Evolutionary conservation across 2,113 vertebrate genomes (phyloP).

Genomic region (Prinia subflava): DNA sequence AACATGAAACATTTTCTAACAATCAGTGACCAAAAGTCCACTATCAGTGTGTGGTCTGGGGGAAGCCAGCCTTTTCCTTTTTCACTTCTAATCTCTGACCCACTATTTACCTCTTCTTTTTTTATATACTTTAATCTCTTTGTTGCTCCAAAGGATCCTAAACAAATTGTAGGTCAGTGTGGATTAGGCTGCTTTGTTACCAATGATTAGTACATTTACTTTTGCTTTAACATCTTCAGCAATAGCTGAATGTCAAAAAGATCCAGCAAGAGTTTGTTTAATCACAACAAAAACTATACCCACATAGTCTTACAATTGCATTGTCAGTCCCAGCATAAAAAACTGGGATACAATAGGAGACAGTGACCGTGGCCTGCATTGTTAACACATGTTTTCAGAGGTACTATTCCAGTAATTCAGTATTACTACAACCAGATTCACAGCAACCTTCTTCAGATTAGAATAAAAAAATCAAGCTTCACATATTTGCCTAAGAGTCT

Average conservation of each 20-base stretch:
- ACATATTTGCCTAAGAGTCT: not conserved
- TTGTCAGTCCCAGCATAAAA: not conserved
- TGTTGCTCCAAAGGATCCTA: constrained; percentile 78
- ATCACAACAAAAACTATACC: constrained; percentile 40
- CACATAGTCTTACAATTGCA: not conserved
- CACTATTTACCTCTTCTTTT: constrained; percentile 81
- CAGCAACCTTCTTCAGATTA: not conserved
- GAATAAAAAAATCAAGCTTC: not conserved
- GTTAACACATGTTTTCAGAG: not conserved
- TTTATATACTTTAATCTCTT: constrained; percentile 88
- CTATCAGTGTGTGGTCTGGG: constrained; percentile 96
- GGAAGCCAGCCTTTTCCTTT: constrained; percentile 75
- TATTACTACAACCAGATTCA: not conserved
- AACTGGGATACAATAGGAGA: not conserved
- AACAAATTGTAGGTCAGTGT: constrained; percentile 88
- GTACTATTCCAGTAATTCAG: not conserved
- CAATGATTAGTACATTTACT: constrained; percentile 82
- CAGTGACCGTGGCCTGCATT: not conserved
- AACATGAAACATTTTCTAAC: constrained; percentile 78
- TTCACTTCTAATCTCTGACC: constrained; percentile 89
- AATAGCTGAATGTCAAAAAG: constrained; percentile 82
- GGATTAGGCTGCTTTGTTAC: constrained; percentile 91
- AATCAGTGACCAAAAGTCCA: constrained; percentile 81
- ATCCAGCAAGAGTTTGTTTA: constrained; percentile 63
- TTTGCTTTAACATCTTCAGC: constrained; percentile 88